Evolutionary conservation across 2,797 vertebrate genomes (phyloP).

Genomic region (Acanthurus lineatus): DNA sequence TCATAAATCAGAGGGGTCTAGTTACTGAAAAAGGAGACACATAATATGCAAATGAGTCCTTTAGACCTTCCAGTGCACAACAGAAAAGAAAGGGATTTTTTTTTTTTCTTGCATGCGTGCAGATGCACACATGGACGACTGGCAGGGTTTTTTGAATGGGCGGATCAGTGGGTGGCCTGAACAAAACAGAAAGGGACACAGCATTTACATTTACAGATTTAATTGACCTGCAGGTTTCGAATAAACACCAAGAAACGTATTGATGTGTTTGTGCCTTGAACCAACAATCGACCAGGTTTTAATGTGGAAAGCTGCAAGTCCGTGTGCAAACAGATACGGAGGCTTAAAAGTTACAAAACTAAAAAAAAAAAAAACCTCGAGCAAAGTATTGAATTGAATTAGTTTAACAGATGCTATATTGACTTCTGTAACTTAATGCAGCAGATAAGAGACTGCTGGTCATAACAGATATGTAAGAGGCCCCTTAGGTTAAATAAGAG

Average conservation of each 20-base stretch:
- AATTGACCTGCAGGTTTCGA: slow-evolving; percentile 33
- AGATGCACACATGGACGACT: not conserved
- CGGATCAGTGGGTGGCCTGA: slow-evolving; percentile 3
- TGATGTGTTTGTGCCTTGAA: slow-evolving; percentile 10
- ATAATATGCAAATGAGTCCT: slow-evolving; percentile 71
- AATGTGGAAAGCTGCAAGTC: not conserved
- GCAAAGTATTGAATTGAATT: too few species aligned
- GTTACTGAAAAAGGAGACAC: slow-evolving; percentile 58
- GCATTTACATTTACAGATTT: slow-evolving; percentile 28
- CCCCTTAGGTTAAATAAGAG: not conserved
- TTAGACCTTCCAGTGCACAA: slow-evolving; percentile 43
- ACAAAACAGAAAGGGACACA: slow-evolving; percentile 7
- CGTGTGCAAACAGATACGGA: not conserved
- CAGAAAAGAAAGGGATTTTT: slow-evolving; percentile 24
- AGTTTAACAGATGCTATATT: not conserved
- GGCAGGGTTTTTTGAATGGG: not conserved
- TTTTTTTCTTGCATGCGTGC: not conserved
- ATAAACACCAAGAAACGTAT: slow-evolving; percentile 20
- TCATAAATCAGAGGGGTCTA: slow-evolving; percentile 74
- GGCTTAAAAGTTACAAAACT: not conserved
- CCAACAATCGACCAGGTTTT: not conserved
- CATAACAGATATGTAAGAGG: not conserved
- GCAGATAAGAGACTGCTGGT: not conserved
- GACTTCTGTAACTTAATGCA: not conserved
- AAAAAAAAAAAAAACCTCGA: not conserved